phyloP scores from a whole-genome alignment of 2,797 vertebrate species.

The Thripadectes ignobilis region DNA sequence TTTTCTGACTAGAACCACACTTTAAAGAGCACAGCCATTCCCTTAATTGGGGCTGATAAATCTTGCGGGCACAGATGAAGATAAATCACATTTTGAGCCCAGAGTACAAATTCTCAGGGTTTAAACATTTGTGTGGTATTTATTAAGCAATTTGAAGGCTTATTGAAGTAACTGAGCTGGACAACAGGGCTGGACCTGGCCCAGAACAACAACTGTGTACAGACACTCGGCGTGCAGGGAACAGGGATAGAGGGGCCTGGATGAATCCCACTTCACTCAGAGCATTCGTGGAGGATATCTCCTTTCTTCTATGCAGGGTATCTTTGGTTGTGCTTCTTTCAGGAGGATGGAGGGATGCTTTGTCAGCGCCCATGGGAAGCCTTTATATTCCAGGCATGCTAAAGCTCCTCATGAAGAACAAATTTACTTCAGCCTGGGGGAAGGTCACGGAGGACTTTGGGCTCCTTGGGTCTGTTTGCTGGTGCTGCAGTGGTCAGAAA shows the following conservation, averaged over 20 bases:
- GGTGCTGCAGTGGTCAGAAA: background rate
- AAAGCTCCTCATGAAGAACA: background rate
- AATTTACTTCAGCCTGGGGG: background rate
- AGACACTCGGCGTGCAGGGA: background rate
- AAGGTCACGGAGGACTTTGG: background rate
- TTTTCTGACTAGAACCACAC: slow-evolving; percentile 48
- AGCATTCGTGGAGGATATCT: background rate
- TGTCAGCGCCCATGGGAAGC: background rate
- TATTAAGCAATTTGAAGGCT: slow-evolving; percentile 60
- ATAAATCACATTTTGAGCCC: slow-evolving; percentile 60
- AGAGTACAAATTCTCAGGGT: slow-evolving; percentile 43
- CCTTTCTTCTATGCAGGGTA: slow-evolving; percentile 31
- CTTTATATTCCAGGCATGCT: background rate
- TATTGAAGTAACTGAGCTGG: slow-evolving; percentile 56
- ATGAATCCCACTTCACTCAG: background rate
- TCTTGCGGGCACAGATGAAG: slow-evolving; percentile 43
- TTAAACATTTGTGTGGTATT: slow-evolving; percentile 61
- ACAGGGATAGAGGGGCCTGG: background rate
- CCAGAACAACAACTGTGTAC: slow-evolving; percentile 57
- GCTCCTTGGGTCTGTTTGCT: background rate
- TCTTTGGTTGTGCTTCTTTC: background rate
- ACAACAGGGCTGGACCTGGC: slow-evolving; percentile 45
- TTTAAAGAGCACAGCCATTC: slow-evolving; percentile 21
- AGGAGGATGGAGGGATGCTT: background rate
- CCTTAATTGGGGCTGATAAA: slow-evolving; percentile 37